Percentiles rank a stretch among this genome's conserved stretches.
These are phyloP conservation scores for Cyphomyrmex costatus DNA, from an alignment of 1,140 invertebrate genomes.

Conservation along the genomic window DNA sequence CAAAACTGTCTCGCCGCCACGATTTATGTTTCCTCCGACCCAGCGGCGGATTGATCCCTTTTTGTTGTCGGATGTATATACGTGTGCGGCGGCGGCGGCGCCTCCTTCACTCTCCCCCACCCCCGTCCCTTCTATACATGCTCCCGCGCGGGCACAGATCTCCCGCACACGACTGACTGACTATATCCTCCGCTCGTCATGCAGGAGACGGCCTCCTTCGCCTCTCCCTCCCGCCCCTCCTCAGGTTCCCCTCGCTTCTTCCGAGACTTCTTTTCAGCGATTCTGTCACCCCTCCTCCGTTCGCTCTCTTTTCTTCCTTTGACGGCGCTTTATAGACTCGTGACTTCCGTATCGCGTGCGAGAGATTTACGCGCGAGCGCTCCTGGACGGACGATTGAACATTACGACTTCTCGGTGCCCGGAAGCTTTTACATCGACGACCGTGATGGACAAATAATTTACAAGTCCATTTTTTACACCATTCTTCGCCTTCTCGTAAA, in stretches of 20 bases:
- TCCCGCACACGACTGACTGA: slow-evolving; percentile 68
- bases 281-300: slow-evolving; percentile 33
- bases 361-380: slow-evolving; percentile 61
- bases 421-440: slow-evolving; percentile 54
- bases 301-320: slow-evolving; percentile 43
- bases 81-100: slow-evolving; percentile 51
- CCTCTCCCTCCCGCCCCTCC: too few species aligned
- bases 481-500: neutral
- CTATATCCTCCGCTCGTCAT: slow-evolving; percentile 50
- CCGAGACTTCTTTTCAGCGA: slow-evolving; percentile 61
- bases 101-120: slow-evolving; percentile 22
- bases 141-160: slow-evolving; percentile 46
- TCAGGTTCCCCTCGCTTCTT: slow-evolving; percentile 27
- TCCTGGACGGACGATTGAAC: slow-evolving; percentile 52
- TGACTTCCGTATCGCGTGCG: slow-evolving; percentile 60
- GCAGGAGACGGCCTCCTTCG: slow-evolving; percentile 56
- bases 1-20: slow-evolving; percentile 83
- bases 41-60: slow-evolving; percentile 85
- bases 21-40: slow-evolving; percentile 85
- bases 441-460: slow-evolving; percentile 49
- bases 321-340: slow-evolving; percentile 62
- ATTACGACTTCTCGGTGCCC: slow-evolving; percentile 58
- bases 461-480: slow-evolving; percentile 5
- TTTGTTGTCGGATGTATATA: slow-evolving; percentile 79
- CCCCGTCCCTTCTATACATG: slow-evolving; percentile 43